Conservation (phyloP, 2,113 vertebrate species). For the Microcebus murinus region DNA sequence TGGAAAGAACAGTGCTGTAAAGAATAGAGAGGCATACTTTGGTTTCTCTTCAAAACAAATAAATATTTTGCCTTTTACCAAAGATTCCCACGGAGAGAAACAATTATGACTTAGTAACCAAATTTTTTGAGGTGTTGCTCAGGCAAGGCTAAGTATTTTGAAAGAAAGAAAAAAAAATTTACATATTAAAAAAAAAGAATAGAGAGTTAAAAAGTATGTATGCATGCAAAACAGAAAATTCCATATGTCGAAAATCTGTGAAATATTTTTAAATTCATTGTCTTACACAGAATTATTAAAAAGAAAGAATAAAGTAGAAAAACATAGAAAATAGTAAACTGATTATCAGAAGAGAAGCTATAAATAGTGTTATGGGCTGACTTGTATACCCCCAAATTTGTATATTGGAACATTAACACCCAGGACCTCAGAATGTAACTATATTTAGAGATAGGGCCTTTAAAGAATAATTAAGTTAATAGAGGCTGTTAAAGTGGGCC, state of each 20-base stretch:
- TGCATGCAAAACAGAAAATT: not conserved
- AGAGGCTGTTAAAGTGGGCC: not conserved
- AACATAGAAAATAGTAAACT: not conserved
- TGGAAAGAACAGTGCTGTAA: not conserved
- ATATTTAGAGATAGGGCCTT: not conserved
- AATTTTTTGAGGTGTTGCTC: no score
- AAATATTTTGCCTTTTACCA: no score
- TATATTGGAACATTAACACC: accelerated
- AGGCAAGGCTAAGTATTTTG: no score
- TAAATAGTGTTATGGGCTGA: not conserved
- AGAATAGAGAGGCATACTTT: not conserved
- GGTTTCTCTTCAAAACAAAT: no score
- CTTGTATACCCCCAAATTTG: not conserved
- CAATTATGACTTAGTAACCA: no score
- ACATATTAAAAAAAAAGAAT: no score
- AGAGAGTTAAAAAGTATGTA: not conserved
- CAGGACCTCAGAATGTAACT: not conserved
- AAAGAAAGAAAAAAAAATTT: no score
- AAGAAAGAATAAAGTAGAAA: not conserved
- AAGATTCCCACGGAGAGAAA: no score
- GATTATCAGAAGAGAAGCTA: not conserved
- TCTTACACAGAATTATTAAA: not conserved
- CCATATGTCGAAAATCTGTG: not conserved
- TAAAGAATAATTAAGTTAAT: not conserved
- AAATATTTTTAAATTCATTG: not conserved